These are phyloP conservation scores for Cettia cetti DNA, from an alignment of 2,113 vertebrate species.

Conservation along the genomic window DNA sequence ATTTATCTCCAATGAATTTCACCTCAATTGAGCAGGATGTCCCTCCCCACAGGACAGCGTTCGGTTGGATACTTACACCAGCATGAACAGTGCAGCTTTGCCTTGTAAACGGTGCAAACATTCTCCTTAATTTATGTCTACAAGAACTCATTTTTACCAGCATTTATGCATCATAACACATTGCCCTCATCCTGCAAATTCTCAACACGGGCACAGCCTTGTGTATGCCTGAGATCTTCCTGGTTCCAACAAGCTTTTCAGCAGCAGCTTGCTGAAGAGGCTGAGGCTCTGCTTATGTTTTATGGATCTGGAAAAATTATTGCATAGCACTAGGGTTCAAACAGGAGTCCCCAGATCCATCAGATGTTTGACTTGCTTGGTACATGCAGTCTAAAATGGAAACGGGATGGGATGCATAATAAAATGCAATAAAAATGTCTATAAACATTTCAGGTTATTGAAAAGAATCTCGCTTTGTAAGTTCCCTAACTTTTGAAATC, in stretches of 20 bases:
- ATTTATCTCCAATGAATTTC: not conserved
- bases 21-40: not conserved
- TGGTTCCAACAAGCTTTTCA: conserved; percentile 12
- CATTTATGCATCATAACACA: conserved; percentile 3
- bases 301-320: conserved; percentile 25
- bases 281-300: conserved; percentile 7
- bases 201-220: not conserved
- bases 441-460: conserved; percentile 12
- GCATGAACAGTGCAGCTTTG: not conserved
- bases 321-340: conserved; percentile 24
- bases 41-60: not conserved
- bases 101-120: not conserved
- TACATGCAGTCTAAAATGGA: not conserved
- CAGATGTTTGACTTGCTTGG: not conserved
- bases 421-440: conserved; percentile 14
- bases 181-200: not conserved
- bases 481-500: not conserved
- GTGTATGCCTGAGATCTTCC: not conserved
- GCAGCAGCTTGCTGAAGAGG: not conserved
- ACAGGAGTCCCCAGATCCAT: conserved; percentile 38
- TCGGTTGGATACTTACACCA: not conserved
- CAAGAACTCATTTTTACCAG: conserved; percentile 3
- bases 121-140: conserved; percentile 25
- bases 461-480: not conserved
- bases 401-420: not conserved